Evolutionary conservation across 2,113 vertebrate genomes (phyloP).

Genomic region (Bambusicola thoracicus): DNA sequence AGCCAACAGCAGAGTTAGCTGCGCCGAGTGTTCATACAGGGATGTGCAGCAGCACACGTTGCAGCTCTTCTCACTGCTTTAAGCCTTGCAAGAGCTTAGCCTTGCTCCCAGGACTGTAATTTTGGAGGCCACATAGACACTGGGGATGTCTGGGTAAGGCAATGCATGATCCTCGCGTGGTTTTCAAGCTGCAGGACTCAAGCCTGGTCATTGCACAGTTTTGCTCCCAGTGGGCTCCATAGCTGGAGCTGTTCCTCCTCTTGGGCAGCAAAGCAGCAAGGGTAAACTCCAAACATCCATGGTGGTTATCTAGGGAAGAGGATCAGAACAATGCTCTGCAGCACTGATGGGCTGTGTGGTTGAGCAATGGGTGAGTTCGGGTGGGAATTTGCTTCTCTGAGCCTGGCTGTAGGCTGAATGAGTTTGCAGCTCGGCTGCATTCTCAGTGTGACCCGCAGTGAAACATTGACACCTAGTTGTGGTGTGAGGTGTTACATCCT

Average conservation of each 20-base stretch:
- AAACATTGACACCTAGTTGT: not conserved
- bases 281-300: rapidly evolving
- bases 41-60: rapidly evolving
- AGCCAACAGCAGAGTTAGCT: not conserved
- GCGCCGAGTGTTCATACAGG: not conserved
- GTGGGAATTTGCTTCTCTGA: not conserved
- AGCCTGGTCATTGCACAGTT: not conserved
- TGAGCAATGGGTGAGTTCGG: rapidly evolving
- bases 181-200: too few species aligned
- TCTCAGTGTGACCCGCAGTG: rapidly evolving
- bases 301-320: rapidly evolving
- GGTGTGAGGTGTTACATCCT: rapidly evolving
- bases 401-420: not conserved
- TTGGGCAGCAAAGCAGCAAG: not conserved
- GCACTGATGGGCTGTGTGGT: not conserved
- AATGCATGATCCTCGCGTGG: not conserved
- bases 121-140: rapidly evolving
- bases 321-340: not conserved
- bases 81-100: not conserved
- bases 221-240: not conserved
- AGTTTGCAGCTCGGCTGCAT: not conserved
- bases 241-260: not conserved
- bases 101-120: not conserved
- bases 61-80: not conserved
- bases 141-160: not conserved